A percentile compares a stretch with the other conserved stretches of the same genome.
phyloP scores from a whole-genome alignment of 1,140 invertebrate genomes.

The Drosophila arawakana region DNA sequence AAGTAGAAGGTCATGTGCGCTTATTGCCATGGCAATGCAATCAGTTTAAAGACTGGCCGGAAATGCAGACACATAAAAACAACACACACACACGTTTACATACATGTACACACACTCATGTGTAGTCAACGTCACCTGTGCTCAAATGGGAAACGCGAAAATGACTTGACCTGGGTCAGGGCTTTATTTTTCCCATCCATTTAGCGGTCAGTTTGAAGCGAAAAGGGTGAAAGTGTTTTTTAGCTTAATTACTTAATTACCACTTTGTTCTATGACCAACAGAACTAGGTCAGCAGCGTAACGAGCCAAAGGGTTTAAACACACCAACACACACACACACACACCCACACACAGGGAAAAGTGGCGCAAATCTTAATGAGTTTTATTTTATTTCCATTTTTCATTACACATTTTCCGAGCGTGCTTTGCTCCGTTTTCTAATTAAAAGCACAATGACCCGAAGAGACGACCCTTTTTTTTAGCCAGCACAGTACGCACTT shows the following conservation, averaged over 20 bases:
- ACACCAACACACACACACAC: not conserved
- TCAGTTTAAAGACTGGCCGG: constrained; percentile 71
- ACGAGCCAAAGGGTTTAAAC: constrained; percentile 52
- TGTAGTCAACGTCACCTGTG: constrained; percentile 53
- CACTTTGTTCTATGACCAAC: constrained; percentile 27
- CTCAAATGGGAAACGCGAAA: constrained; percentile 25
- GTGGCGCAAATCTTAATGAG: constrained; percentile 70
- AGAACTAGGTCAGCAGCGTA: constrained; percentile 70
- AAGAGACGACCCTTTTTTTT: constrained; percentile 50
- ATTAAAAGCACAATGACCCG: constrained; percentile 81
- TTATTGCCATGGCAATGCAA: constrained; percentile 53
- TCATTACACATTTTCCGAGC: constrained; percentile 12
- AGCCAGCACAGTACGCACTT: constrained; percentile 55
- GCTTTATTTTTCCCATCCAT: constrained; percentile 6
- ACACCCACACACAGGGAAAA: not conserved
- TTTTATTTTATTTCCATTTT: constrained; percentile 50
- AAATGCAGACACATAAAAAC: constrained; percentile 55
- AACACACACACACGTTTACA: constrained; percentile 13
- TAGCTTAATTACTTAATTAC: constrained; percentile 78
- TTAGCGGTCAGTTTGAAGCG: constrained; percentile 2
- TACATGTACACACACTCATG: constrained; percentile 16
- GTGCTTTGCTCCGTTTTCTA: constrained; percentile 53
- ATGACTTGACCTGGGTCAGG: constrained; percentile 73
- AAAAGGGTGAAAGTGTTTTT: constrained; percentile 67
- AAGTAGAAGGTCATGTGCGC: constrained; percentile 35